phyloP scores from a whole-genome alignment of 2,797 vertebrate species.

The Notoglanidium macrostoma region DNA sequence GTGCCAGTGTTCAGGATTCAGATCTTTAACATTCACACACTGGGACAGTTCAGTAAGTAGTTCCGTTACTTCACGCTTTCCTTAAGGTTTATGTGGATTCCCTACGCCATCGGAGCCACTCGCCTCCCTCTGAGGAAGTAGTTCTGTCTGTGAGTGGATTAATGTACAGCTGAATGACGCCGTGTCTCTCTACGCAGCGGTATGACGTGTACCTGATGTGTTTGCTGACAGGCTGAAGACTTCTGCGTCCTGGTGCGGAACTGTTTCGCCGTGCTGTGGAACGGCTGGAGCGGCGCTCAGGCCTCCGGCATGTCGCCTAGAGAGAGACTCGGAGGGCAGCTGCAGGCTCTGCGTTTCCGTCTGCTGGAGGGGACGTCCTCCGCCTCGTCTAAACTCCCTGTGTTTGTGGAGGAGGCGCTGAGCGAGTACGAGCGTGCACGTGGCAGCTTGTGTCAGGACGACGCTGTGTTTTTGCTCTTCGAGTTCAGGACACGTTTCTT shows the following conservation, averaged over 20 bases:
- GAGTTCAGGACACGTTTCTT: conserved; percentile 62
- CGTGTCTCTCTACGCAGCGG: background rate
- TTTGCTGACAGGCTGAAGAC: conserved; percentile 68
- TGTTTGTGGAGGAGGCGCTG: conserved; percentile 68
- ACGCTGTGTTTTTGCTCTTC: conserved; percentile 71
- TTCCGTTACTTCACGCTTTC: background rate
- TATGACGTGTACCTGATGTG: background rate
- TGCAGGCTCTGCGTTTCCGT: conserved; percentile 83
- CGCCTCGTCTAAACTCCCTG: conserved; percentile 58
- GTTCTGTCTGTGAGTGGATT: background rate
- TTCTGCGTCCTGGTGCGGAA: conserved; percentile 71
- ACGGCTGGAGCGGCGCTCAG: background rate
- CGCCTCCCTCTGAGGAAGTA: background rate
- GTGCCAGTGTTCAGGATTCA: background rate
- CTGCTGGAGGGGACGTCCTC: conserved; percentile 70
- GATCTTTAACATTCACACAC: background rate
- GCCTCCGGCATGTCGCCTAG: conserved; percentile 38
- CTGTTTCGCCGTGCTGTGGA: conserved; percentile 84
- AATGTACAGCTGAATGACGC: too few relatives aligned
- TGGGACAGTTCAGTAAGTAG: background rate
- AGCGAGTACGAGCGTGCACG: conserved; percentile 69
- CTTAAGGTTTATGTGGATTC: background rate
- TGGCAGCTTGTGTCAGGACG: conserved; percentile 59
- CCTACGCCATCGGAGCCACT: background rate
- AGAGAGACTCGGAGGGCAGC: conserved; percentile 67